Base-by-base conservation (phyloP, 2,888 invertebrate species). In the Oeneis ivallda region DNA sequence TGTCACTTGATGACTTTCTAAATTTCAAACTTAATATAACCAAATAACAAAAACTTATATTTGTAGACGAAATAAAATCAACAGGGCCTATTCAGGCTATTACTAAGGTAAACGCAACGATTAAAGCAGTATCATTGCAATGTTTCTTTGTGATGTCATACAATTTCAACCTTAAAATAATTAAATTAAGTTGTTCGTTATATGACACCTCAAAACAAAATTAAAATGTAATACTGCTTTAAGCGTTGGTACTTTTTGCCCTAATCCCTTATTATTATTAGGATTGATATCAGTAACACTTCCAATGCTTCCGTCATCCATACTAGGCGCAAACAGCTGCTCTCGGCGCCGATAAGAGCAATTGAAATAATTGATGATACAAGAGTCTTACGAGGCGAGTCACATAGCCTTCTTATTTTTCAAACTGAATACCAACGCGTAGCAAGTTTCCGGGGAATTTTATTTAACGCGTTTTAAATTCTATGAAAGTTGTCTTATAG, bases 311-410 rank as follows among this genome's bases (percentile, higher is more conserved):
- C 61, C 71, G 72, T 72, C 45, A 52, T 53, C 54, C 71, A 72
- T 72, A 19, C 65, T 71, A 75, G 74, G 78, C 71, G 73, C 70
- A 72, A 74, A 77, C 78, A 78, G 74, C 74, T 74, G 76, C 74
- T 75, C 78, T 79, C 74, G 68, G 70, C 68, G 69, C 73, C 78
- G 78, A 82, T 81, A 83, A 81, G 74, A 79, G 76, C 74, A 81
- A 83, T 83, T 80, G 74, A 77, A 77, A 76, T 84, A 84, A 86
- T 84, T 83, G 80, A 79, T 76, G 79, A 74, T 74, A 73, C 76
- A 79, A 75, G 74, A 72, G 67, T 60, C 77, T 74, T 74, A 67
- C 71, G 66, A 77, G 71, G 66, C 71, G 66, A 77, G 71, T 74
- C 71, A 66, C 74, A 77, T 76, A 76, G 72, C 54, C 47, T 64